These are phyloP conservation scores for Syrmaticus mikado DNA, from an alignment of 2,113 vertebrate genomes.

Conservation along the genomic window DNA sequence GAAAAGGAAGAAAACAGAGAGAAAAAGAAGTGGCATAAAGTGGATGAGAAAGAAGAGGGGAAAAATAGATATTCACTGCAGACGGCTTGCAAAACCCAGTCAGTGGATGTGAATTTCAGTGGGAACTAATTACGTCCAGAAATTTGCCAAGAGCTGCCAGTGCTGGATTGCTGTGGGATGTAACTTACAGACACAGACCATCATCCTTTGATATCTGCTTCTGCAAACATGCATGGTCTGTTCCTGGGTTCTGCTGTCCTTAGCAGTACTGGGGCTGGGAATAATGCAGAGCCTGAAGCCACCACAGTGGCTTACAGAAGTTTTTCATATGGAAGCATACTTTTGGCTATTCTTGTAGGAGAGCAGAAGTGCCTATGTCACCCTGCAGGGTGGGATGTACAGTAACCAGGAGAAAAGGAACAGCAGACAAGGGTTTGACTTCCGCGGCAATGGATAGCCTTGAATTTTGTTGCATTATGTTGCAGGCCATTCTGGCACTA, in stretches of 20 bases:
- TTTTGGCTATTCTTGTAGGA: background rate
- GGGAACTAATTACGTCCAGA: slow-evolving; percentile 7
- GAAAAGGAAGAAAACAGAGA: background rate
- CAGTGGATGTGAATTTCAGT: background rate
- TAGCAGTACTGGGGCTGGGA: background rate
- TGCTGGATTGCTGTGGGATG: background rate
- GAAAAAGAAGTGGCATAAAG: background rate
- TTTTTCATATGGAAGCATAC: background rate
- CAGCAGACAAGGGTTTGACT: background rate
- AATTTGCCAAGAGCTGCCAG: slow-evolving; percentile 37
- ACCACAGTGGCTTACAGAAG: background rate
- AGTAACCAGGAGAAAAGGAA: background rate
- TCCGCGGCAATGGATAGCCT: background rate
- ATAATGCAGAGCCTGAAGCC: background rate
- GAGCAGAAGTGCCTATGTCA: background rate
- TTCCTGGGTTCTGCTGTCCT: background rate
- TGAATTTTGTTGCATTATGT: background rate
- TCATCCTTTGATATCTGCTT: background rate
- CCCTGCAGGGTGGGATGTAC: background rate
- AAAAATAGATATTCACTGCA: background rate
- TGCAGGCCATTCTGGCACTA: background rate
- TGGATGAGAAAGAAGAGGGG: background rate
- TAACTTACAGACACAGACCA: slow-evolving; percentile 1
- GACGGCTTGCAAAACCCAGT: background rate
- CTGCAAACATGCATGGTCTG: fast-evolving